Percentiles rank a stretch among this genome's conserved stretches.
phyloP scores from a whole-genome alignment of 2,113 vertebrate genomes.

The Cathartes aura region DNA sequence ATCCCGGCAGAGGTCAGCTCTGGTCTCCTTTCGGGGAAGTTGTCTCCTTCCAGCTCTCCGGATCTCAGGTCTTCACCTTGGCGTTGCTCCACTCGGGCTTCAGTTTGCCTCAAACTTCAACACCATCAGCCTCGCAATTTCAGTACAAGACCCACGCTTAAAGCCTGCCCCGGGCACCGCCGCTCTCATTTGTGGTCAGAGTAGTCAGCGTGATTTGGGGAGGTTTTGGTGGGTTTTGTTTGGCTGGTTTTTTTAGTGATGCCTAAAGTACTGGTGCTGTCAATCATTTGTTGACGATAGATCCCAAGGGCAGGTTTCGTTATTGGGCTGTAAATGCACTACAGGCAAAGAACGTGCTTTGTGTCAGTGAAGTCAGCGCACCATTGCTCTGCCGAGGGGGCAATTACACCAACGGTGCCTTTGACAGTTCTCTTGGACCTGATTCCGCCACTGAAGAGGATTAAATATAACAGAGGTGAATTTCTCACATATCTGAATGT shows the following conservation, averaged over 20 bases:
- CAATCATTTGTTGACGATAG: background rate
- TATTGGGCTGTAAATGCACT: no score
- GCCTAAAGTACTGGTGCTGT: background rate
- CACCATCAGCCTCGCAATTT: background rate
- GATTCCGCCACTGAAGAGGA: background rate
- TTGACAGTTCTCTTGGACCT: no score
- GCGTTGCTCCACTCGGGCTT: background rate
- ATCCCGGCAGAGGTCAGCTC: background rate
- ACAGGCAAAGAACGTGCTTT: background rate
- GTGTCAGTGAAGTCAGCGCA: background rate
- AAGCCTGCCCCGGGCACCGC: background rate
- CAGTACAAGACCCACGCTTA: accelerated
- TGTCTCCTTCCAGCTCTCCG: background rate
- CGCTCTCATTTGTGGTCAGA: background rate
- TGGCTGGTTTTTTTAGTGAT: no score
- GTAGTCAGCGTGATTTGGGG: background rate
- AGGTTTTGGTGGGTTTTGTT: background rate
- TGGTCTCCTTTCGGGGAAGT: background rate
- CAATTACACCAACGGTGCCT: background rate
- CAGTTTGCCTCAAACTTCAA: no score
- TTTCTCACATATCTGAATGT: background rate
- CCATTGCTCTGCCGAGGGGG: background rate
- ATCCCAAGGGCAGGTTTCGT: background rate
- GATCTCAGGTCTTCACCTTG: background rate
- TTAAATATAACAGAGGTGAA: background rate